Percentiles rank a stretch among this genome's conserved stretches.
These are phyloP conservation scores for Aphis craccivora DNA, from an alignment of 1,140 invertebrate species.

Conservation along the genomic window DNA sequence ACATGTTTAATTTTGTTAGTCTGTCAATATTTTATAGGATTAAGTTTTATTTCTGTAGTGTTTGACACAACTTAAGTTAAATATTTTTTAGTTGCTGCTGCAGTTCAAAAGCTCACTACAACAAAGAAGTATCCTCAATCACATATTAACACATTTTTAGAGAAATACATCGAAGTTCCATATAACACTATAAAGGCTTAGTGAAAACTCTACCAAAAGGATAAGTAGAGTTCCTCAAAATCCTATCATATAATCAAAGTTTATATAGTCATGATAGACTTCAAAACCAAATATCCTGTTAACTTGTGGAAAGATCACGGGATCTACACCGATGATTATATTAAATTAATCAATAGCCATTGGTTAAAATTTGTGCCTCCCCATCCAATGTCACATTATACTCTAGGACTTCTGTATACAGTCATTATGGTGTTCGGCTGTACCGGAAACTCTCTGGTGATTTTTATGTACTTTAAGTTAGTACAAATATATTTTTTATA, in stretches of 20 bases:
- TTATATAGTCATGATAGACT: background rate
- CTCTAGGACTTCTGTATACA: conserved; percentile 69
- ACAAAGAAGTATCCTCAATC: background rate
- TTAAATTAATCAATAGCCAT: conserved; percentile 7
- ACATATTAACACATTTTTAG: no score
- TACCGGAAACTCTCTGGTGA: conserved; percentile 72
- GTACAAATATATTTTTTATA: conserved; percentile 59
- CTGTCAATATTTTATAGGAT: background rate
- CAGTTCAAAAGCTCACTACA: no score
- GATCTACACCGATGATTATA: conserved; percentile 34
- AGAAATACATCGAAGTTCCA: background rate
- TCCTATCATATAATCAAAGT: background rate
- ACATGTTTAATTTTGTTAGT: background rate
- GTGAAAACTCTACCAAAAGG: background rate
- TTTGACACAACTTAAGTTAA: background rate
- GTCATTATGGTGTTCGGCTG: conserved; percentile 70
- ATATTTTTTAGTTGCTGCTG: no score
- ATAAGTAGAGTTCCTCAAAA: background rate
- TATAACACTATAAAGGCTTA: background rate
- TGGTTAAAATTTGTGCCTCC: conserved; percentile 26
- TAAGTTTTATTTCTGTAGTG: background rate
- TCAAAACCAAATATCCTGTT: background rate
- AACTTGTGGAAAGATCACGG: background rate
- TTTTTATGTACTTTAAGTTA: conserved; percentile 74
- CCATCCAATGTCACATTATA: conserved; percentile 61